These are phyloP conservation scores for Rhinella marina DNA, from an alignment of 2,797 vertebrate genomes.

Conservation along the genomic window DNA sequence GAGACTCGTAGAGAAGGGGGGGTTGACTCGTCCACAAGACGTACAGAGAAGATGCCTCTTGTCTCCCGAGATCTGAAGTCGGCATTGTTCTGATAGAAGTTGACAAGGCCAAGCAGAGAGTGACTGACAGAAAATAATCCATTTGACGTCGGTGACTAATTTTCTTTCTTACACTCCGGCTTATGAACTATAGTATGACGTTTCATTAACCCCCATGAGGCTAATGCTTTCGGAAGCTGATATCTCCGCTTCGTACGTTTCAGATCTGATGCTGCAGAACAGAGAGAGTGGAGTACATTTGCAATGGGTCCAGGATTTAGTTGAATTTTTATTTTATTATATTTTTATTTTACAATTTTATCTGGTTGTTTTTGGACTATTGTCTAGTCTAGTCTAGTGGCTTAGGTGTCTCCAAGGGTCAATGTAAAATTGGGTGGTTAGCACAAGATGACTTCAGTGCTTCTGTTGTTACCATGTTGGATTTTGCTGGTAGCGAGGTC, in stretches of 20 bases:
- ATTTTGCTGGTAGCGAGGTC: no score
- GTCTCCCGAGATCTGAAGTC: slow-evolving; percentile 1
- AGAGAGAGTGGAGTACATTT: background rate
- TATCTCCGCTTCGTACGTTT: no score
- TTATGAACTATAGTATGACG: background rate
- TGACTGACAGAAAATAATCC: slow-evolving; percentile 14
- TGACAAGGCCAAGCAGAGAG: slow-evolving; percentile 28
- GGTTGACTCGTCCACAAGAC: background rate
- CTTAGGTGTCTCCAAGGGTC: background rate
- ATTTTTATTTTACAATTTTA: slow-evolving; percentile 17
- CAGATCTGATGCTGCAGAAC: background rate
- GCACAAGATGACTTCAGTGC: no score
- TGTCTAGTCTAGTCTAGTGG: background rate
- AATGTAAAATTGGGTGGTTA: no score
- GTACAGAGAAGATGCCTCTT: slow-evolving; percentile 23
- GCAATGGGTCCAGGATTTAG: slow-evolving; percentile 5
- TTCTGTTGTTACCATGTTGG: no score
- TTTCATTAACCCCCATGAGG: slow-evolving; percentile 15
- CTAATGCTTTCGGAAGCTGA: background rate
- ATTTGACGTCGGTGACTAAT: background rate
- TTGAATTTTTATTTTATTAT: background rate
- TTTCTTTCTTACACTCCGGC: slow-evolving; percentile 3
- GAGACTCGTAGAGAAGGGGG: background rate
- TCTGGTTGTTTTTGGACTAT: no score
- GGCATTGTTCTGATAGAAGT: fast-evolving